Evolutionary conservation across 2,888 invertebrate species (phyloP), one percentile per base, ranked within the genome.

Genomic region (Amblyteles armatorius): DNA sequence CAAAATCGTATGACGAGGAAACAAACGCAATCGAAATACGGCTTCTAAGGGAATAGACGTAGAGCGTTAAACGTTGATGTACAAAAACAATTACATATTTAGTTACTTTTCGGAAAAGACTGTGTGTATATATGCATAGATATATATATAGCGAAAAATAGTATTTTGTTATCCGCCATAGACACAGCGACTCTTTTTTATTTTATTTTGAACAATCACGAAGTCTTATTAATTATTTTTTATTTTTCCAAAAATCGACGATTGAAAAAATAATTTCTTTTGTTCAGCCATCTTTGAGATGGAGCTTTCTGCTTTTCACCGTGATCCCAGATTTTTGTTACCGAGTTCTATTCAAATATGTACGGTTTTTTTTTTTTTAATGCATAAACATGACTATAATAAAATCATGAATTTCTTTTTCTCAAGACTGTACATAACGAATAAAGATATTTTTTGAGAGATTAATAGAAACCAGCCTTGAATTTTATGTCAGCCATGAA

Each of bases 1-100:
- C 96, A 97, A 88, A 99, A 97, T 93, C 96, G 97, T 90, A 96
- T 97, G 94, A 97, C 97, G 3, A 96, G 97, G 89, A 96, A 97
- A 92, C 97, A 98, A 94, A 98, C 98, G n/a, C 97, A 98, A 93
- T 97, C 98, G 50, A 99, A 99, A 96, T 99, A 99, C 95, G 99
- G 99, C 65, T 99, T 99, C 95, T 99, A 96, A 94, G 16, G n/a
- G 19, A 40, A 40, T 36, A 19, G 5, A 26, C 3, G 4, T 57
- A 9, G 3, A 57, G 57, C 11, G 11, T 57, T 13, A 26, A 57
- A 13, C 57, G 26, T 26, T 13, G 26, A 9, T 57, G 13, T 11
- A 57, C 11, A 22, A 22, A 22, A 57, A 57, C 6, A 57, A 11
- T 22, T 26, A 57, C 26, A 57, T 57, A 57, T 57, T 57, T 57